Conservation (phyloP, 2,797 vertebrate genomes). For the Melanotaenia pygmaea region DNA sequence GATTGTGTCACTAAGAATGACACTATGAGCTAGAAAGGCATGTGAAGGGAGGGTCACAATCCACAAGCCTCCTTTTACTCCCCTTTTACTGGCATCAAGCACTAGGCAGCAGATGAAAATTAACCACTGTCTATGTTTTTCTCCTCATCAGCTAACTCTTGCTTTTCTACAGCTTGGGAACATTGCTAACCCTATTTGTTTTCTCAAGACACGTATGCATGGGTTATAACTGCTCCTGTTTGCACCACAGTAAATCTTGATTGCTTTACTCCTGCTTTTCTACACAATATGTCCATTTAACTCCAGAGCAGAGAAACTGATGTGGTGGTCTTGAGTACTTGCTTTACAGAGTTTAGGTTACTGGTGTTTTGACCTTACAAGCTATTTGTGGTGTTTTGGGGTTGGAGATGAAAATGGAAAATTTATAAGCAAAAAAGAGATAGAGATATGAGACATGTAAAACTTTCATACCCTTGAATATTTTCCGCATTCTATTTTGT, state of each 20-base stretch:
- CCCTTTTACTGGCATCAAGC: neutral
- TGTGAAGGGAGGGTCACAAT: neutral
- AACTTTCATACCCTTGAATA: too few species aligned
- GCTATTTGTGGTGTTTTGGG: neutral
- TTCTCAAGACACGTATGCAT: neutral
- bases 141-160: neutral
- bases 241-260: too few species aligned
- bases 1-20: conserved; percentile 39
- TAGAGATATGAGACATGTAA: too few species aligned
- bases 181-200: neutral
- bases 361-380: neutral
- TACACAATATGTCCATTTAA: too few species aligned
- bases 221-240: too few species aligned
- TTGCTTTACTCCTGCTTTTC: too few species aligned
- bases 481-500: too few species aligned
- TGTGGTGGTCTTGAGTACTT: too few species aligned
- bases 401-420: too few species aligned
- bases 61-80: neutral
- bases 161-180: neutral
- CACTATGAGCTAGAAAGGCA: conserved; percentile 15
- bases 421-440: too few species aligned
- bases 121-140: neutral
- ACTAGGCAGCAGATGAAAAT: neutral
- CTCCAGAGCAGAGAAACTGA: too few species aligned
- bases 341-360: neutral